Conservation (phyloP, 2,888 invertebrate genomes). For the Phengaris arion region DNA sequence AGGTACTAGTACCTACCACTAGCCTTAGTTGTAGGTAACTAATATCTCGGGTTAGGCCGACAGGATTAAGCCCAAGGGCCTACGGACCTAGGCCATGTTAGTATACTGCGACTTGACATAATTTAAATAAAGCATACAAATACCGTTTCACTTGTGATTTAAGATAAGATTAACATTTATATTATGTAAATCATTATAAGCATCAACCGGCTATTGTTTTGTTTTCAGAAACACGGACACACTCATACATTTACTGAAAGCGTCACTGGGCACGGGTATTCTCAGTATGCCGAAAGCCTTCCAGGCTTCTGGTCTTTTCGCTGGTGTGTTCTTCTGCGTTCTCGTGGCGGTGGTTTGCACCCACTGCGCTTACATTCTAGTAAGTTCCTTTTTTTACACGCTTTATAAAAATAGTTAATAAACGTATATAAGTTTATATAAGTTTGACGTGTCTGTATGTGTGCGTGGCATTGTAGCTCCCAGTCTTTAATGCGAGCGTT, state of each 20-base stretch:
- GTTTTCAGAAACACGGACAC: slow-evolving; percentile 89
- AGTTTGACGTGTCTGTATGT: no score
- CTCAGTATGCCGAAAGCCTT: slow-evolving; percentile 96
- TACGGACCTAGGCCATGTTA: no score
- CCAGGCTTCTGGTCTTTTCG: slow-evolving; percentile 89
- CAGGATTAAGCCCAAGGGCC: no score
- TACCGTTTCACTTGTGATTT: neutral
- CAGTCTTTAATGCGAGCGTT: no score
- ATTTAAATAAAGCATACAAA: neutral
- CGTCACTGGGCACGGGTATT: slow-evolving; percentile 97
- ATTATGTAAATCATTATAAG: neutral
- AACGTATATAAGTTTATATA: no score
- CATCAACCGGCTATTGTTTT: neutral
- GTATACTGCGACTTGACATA: neutral
- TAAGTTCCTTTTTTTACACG: slow-evolving; percentile 49
- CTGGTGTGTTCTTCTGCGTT: slow-evolving; percentile 91
- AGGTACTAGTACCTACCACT: no score
- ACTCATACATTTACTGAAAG: slow-evolving; percentile 95
- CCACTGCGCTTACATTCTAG: slow-evolving; percentile 94
- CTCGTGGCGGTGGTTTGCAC: slow-evolving; percentile 94
- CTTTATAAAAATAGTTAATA: neutral
- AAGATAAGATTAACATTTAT: neutral
- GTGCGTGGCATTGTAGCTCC: no score
- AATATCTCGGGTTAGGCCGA: no score
- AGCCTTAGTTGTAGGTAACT: no score